phyloP scores from a whole-genome alignment of 2,113 vertebrate genomes.

The Terrapene triunguis region DNA sequence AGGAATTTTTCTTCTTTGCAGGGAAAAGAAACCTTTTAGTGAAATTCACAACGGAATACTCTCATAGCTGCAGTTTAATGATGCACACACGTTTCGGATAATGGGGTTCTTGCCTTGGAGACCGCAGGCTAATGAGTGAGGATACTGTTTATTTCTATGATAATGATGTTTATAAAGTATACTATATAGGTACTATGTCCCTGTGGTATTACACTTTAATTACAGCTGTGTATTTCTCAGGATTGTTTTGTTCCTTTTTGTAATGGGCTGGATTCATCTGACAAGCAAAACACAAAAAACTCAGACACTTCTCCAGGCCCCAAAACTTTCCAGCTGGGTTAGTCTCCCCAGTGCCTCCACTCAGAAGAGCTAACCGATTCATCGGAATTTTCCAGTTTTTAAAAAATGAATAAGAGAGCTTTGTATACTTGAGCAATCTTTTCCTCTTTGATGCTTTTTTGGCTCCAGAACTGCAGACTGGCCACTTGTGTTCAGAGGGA shows the following conservation, averaged over 20 bases:
- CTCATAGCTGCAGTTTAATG: background rate
- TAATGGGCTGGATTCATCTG: background rate
- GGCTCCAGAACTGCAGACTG: background rate
- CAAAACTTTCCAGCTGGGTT: background rate
- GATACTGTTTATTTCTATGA: background rate
- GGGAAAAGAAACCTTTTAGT: background rate
- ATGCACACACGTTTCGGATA: background rate
- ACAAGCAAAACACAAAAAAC: accelerated
- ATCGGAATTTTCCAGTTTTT: background rate
- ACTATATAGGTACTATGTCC: background rate
- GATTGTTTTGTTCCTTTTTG: background rate
- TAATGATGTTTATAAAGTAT: background rate
- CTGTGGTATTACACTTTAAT: background rate
- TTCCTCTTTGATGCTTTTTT: background rate
- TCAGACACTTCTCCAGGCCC: background rate
- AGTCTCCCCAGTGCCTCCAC: accelerated
- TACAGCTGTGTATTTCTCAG: background rate
- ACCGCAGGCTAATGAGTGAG: constrained; percentile 45
- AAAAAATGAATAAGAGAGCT: background rate
- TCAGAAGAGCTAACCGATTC: accelerated
- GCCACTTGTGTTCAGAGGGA: background rate
- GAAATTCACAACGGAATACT: background rate
- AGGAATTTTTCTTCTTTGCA: background rate
- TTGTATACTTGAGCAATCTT: accelerated
- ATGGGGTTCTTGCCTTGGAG: constrained; percentile 36